A percentile compares a stretch with the other conserved stretches of the same genome.
Conservation (phyloP, 2,797 vertebrate species). For the Etheostoma perlongum region DNA sequence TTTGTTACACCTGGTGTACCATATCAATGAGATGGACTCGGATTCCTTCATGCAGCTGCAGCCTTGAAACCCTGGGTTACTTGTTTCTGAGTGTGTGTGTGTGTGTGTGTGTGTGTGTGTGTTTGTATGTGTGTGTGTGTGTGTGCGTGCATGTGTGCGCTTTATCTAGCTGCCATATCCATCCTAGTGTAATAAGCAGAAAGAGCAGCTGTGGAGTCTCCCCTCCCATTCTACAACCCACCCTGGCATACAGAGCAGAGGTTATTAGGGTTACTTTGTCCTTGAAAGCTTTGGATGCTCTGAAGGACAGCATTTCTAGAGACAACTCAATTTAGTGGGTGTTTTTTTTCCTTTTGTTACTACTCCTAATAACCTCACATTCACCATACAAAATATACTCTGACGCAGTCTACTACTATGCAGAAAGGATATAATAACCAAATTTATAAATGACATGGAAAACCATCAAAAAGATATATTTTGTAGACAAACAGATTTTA, state of each 20-base stretch:
- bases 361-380: not conserved
- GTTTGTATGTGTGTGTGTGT: not conserved
- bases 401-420: not conserved
- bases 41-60: conserved; percentile 74
- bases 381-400: conserved; percentile 18
- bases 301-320: conserved; percentile 70
- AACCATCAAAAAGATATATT: conserved; percentile 7
- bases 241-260: conserved; percentile 57
- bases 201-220: conserved; percentile 71
- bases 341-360: conserved; percentile 10
- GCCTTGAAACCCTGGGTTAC: conserved; percentile 74
- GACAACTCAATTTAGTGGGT: conserved; percentile 21
- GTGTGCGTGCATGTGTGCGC: conserved; percentile 3
- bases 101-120: conserved; percentile 1
- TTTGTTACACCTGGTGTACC: too few relatives aligned
- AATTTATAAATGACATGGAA: conserved; percentile 33
- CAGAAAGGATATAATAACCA: conserved; percentile 13
- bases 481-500: conserved; percentile 9
- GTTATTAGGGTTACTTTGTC: conserved; percentile 75
- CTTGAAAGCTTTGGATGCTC: conserved; percentile 78
- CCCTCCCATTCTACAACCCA: conserved; percentile 51
- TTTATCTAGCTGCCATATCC: conserved; percentile 62
- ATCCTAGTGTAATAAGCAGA: conserved; percentile 66
- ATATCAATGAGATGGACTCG: conserved; percentile 68
- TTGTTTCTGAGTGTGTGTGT: conserved; percentile 44